Percentiles rank a stretch among this genome's conserved stretches.
These are phyloP conservation scores for Nephrotoma appendiculata DNA, from an alignment of 2,888 invertebrate species.

Conservation along the genomic window DNA sequence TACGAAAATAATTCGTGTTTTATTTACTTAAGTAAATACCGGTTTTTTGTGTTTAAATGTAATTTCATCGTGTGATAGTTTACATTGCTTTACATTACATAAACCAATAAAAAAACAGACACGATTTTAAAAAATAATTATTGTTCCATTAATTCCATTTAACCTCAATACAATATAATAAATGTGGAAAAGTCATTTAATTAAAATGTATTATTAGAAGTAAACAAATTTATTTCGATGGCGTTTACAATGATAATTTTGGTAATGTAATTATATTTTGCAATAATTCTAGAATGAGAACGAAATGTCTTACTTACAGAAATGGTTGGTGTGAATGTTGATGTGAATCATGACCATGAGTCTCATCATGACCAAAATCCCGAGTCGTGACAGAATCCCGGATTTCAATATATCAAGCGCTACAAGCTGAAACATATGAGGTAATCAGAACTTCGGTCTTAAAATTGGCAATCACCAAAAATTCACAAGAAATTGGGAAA, in stretches of 20 bases:
- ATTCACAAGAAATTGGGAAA: too few relatives aligned
- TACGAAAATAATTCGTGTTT: neutral
- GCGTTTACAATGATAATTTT: neutral
- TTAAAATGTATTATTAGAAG: neutral
- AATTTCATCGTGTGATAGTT: neutral
- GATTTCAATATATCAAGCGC: too few relatives aligned
- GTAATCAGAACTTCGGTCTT: too few relatives aligned
- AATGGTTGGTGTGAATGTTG: too few relatives aligned
- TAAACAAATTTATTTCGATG: neutral
- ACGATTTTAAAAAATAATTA: neutral
- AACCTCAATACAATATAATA: neutral
- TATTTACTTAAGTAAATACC: neutral
- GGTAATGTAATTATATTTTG: neutral
- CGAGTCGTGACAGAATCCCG: too few relatives aligned
- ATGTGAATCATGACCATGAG: too few relatives aligned
- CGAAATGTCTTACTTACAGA: neutral
- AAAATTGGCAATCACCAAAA: too few relatives aligned
- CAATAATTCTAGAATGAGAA: neutral
- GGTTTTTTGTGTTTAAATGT: too few relatives aligned
- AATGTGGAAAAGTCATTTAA: neutral
- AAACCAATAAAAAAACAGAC: neutral
- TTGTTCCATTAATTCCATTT: neutral
- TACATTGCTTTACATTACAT: neutral
- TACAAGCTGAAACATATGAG: too few relatives aligned
- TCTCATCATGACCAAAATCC: too few relatives aligned